Percentiles rank a stretch among this genome's conserved stretches.
Conservation (phyloP, 2,888 invertebrate genomes). For the Spisula solida region DNA sequence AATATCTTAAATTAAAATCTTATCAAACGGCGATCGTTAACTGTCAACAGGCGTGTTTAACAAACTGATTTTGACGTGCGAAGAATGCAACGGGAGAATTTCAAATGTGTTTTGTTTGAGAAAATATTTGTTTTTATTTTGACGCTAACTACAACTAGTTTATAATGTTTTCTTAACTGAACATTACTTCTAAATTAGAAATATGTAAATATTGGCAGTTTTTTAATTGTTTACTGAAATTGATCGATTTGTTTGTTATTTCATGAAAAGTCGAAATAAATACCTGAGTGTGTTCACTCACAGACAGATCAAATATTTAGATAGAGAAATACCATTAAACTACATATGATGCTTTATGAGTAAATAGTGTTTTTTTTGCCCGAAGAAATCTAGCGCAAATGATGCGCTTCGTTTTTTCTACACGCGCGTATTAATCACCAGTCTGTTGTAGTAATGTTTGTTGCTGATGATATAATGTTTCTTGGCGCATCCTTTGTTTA, state of each 20-base stretch:
- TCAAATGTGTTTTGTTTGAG: slow-evolving; percentile 8
- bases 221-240: slow-evolving; percentile 32
- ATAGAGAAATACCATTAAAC: too few relatives aligned
- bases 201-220: slow-evolving; percentile 35
- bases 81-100: slow-evolving; percentile 1
- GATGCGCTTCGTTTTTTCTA: neutral
- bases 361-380: neutral
- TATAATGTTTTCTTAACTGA: neutral
- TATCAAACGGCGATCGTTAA: neutral
- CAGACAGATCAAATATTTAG: too few relatives aligned
- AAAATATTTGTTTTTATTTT: slow-evolving; percentile 2
- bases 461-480: neutral
- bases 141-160: neutral
- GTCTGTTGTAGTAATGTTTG: neutral
- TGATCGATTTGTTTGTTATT: slow-evolving; percentile 18
- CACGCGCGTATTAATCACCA: neutral
- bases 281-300: too few relatives aligned
- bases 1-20: slow-evolving; percentile 26
- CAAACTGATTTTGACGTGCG: slow-evolving; percentile 6
- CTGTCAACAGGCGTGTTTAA: slow-evolving; percentile 1
- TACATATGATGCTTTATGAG: too few relatives aligned
- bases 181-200: slow-evolving; percentile 16
- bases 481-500: slow-evolving; percentile 3
- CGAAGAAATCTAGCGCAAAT: neutral
- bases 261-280: neutral